Evolutionary conservation across 2,113 vertebrate genomes (phyloP).

Genomic region (Elachura formosa): DNA sequence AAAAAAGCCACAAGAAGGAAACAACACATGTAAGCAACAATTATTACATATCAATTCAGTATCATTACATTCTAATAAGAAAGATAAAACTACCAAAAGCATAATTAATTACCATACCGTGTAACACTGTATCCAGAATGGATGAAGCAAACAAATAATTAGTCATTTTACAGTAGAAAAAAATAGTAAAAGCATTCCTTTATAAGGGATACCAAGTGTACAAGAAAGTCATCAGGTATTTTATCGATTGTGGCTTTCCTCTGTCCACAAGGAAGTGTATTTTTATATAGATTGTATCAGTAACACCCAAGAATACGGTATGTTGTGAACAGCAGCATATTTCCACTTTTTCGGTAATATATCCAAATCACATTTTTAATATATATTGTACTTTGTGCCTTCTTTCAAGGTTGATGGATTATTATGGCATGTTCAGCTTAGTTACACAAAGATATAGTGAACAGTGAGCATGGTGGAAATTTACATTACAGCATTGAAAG

Average conservation of each 20-base stretch:
- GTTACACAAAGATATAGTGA: background rate
- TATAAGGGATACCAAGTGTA: background rate
- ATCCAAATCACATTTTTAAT: background rate
- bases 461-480: background rate
- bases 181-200: background rate
- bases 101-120: background rate
- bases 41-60: background rate
- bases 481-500: background rate
- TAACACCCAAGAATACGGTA: background rate
- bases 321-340: background rate
- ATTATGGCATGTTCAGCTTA: background rate
- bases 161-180: background rate
- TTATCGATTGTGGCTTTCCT: background rate
- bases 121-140: background rate
- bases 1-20: background rate
- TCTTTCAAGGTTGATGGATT: background rate
- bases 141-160: background rate
- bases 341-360: background rate
- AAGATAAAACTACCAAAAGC: background rate
- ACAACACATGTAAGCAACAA: background rate
- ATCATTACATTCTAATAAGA: background rate
- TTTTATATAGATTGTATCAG: background rate
- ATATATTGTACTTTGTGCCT: background rate
- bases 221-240: background rate
- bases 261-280: background rate